Percentiles rank a stretch among this genome's conserved stretches.
Evolutionary conservation across 2,888 invertebrate genomes (phyloP).

Genomic region (Himalopsyche tibetana): DNA sequence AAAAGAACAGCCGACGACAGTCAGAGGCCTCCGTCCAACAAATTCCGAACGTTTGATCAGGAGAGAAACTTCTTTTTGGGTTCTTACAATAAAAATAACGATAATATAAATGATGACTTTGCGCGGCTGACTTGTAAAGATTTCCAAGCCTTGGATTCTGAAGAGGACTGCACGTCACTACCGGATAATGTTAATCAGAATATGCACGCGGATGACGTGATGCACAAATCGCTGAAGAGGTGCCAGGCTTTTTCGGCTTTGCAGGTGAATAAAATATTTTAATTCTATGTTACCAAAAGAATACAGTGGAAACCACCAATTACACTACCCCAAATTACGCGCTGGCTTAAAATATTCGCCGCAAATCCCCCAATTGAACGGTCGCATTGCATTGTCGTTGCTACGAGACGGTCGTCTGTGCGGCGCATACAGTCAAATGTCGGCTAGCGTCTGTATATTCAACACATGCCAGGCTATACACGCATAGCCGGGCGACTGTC

Average conservation of each 20-base stretch:
- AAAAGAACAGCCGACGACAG: neutral
- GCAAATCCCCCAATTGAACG: no score
- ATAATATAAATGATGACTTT: neutral
- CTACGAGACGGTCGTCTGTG: no score
- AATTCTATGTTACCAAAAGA: neutral
- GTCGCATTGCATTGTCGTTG: no score
- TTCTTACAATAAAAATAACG: neutral
- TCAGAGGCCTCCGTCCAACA: neutral
- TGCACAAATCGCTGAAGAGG: constrained; percentile 72
- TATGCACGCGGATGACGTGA: constrained; percentile 64
- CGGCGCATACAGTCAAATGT: no score
- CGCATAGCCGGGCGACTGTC: no score
- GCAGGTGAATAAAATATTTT: constrained; percentile 70
- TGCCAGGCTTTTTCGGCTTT: constrained; percentile 77
- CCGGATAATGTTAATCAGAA: constrained; percentile 45
- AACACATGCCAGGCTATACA: no score
- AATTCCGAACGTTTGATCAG: neutral
- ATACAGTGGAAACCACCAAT: no score
- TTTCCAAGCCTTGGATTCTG: constrained; percentile 44
- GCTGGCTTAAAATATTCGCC: no score
- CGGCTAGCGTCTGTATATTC: no score
- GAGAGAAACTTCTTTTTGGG: neutral
- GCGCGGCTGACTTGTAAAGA: neutral
- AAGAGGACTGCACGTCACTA: constrained; percentile 64
- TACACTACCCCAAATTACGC: no score